phyloP scores from a whole-genome alignment of 1,140 invertebrate genomes.

The Luehdorfia chinensis region DNA sequence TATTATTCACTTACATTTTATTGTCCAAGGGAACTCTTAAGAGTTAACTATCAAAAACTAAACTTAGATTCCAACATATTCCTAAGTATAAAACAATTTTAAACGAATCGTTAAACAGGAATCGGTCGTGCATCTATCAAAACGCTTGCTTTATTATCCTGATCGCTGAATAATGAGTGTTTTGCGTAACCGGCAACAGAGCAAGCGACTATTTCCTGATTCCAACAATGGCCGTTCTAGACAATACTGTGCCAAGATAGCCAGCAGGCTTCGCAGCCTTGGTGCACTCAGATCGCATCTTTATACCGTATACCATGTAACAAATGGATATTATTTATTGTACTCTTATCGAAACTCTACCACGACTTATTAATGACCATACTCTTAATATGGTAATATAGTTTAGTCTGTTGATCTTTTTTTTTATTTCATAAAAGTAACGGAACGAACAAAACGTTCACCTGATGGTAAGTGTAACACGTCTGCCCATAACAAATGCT shows the following conservation, averaged over 20 bases:
- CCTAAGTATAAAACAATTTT: no score
- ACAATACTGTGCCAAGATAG: slow-evolving; percentile 7
- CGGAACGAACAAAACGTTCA: no score
- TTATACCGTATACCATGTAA: background rate
- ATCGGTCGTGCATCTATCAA: no score
- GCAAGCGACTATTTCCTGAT: slow-evolving; percentile 1
- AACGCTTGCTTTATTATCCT: background rate
- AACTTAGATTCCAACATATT: no score
- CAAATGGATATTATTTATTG: background rate
- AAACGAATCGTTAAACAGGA: no score
- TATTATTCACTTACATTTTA: no score
- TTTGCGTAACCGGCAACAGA: slow-evolving; percentile 15
- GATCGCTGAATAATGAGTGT: slow-evolving; percentile 22
- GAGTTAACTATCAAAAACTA: no score
- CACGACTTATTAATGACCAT: background rate
- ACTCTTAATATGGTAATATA: no score
- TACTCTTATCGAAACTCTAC: background rate
- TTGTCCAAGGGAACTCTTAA: no score
- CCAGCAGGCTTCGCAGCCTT: slow-evolving; percentile 20
- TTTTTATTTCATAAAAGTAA: no score
- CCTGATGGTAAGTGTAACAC: no score
- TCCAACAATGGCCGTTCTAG: slow-evolving; percentile 5
- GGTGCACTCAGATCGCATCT: slow-evolving; percentile 18
- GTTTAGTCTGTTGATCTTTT: background rate
- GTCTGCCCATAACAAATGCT: no score